Evolutionary conservation across 2,888 invertebrate genomes (phyloP), one percentile per base, ranked within the genome.

Genomic region (Aquatica leii): DNA sequence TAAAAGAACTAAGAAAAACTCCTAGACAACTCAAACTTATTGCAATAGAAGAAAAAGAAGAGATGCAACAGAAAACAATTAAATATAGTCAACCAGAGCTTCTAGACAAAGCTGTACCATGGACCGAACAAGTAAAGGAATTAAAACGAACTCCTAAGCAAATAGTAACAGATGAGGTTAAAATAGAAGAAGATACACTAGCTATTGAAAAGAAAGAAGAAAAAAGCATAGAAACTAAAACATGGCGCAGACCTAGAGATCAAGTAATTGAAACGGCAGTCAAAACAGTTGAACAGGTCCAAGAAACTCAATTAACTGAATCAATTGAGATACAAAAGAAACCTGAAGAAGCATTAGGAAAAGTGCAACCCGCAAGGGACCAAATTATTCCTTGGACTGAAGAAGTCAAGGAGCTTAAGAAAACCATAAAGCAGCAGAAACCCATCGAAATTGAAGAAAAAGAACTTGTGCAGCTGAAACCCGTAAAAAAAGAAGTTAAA

Each of bases 111-210:
- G 48, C 49, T 55, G 21, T 68, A 62, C 83, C 86, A 6, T 85
- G 86, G 86, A 90, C 86, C 4, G 85, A 90, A 74, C 87, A 90
- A 79, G 83, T 84, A 64, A 81, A 85, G 20, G 81, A 76, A 43
- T 72, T 87, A 12, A 86, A 85, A 60, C 79, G 76, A 69, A 73
- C 82, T 0, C 78, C 75, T 57, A 71, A 68, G 72, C 77, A 79
- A 31, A 78, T 70, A 70, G 76, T 77, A 50, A 62, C 81, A 49
- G 71, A 73, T 1, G 81, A 80, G 65, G 82, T 83, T 71, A 76
- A 52, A 35, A 17, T 48, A 17, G 58, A 65, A 51, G 48, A 53
- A 18, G 59, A 61, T 4, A 24, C 24, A 4, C 37, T 60, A 37
- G 12, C 11, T 37, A 11, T 12, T 37, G 37, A 37, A 9, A 37